Conservation (phyloP, 2,113 vertebrate species). For the Pipra filicauda region DNA sequence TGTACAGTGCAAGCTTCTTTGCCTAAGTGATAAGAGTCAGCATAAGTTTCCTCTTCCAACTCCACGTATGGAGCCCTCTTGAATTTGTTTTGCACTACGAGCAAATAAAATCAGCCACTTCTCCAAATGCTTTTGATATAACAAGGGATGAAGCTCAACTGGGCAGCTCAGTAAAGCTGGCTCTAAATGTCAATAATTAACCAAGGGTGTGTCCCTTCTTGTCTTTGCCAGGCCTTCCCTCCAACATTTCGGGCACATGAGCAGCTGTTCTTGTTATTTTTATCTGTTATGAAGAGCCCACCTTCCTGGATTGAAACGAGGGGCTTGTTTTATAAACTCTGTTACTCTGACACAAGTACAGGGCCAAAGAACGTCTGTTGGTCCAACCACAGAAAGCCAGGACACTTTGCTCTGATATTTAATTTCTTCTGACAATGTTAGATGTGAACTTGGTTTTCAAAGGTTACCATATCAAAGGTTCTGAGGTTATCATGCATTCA, state of each 20-base stretch:
- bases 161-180: not conserved
- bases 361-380: not conserved
- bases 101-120: not conserved
- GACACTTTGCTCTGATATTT: not conserved
- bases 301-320: not conserved
- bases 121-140: not conserved
- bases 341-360: not conserved
- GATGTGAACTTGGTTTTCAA: not conserved
- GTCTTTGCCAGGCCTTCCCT: not conserved
- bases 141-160: not conserved
- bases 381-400: not conserved
- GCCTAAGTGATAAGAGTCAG: not conserved
- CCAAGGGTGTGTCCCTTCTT: not conserved
- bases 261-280: not conserved
- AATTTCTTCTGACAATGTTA: not conserved
- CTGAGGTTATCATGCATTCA: accelerated
- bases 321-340: not conserved
- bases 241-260: accelerated
- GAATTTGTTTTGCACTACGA: not conserved
- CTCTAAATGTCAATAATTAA: not conserved
- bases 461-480: not conserved
- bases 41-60: not conserved
- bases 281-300: not conserved
- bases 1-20: not conserved
- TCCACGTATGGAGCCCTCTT: not conserved